A percentile compares a stretch with the other conserved stretches of the same genome.
These are phyloP conservation scores for Pseudachorutes palmiensis DNA, from an alignment of 1,140 invertebrate species.

Conservation along the genomic window DNA sequence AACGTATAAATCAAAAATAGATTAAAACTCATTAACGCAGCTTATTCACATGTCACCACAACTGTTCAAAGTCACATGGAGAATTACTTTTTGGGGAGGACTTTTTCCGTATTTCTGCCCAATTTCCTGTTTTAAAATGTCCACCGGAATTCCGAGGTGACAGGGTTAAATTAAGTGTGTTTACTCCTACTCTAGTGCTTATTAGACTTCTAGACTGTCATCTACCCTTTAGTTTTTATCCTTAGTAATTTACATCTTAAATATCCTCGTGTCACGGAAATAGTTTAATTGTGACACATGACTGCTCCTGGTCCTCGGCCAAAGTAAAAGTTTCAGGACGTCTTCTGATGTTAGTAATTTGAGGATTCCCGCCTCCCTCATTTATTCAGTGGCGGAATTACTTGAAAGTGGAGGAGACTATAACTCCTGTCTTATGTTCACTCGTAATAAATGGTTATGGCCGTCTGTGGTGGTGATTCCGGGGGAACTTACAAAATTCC, in stretches of 20 bases:
- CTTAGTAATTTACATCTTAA: neutral
- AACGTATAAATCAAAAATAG: neutral
- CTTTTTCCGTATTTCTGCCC: neutral
- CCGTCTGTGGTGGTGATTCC: constrained; percentile 1
- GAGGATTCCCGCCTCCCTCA: neutral
- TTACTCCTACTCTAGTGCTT: too few species aligned
- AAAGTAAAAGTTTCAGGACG: neutral
- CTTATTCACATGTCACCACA: neutral
- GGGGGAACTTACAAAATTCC: too few species aligned
- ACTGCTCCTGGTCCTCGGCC: neutral
- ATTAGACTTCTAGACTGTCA: too few species aligned
- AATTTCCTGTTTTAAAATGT: neutral
- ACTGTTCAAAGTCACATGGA: neutral
- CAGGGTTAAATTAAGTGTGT: too few species aligned
- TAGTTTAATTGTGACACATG: constrained; percentile 8
- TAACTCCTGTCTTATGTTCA: constrained; percentile 7
- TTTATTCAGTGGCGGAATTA: neutral
- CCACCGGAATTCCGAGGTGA: neutral
- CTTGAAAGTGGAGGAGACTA: neutral
- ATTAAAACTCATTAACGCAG: neutral
- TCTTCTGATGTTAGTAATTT: constrained; percentile 1
- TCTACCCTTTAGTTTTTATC: too few species aligned
- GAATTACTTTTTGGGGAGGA: neutral
- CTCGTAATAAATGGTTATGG: constrained; percentile 9
- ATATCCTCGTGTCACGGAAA: neutral